These are phyloP conservation scores for Augochlorella aurata DNA, from an alignment of 2,888 invertebrate genomes.

Conservation along the genomic window DNA sequence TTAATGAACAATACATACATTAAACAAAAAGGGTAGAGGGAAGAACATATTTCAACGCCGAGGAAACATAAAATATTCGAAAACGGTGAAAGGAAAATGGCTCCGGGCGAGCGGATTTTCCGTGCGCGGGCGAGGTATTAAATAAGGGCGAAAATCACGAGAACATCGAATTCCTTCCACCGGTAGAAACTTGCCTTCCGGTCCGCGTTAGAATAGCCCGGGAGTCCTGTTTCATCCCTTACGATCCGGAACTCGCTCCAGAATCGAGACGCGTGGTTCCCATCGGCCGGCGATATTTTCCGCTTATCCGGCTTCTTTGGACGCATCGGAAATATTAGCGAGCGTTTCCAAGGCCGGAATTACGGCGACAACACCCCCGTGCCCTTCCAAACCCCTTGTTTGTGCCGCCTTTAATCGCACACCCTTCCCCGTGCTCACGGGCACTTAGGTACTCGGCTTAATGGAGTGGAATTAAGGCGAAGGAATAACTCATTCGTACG, in stretches of 20 bases:
- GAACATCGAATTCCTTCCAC: too few species aligned
- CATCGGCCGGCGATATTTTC: constrained; percentile 24
- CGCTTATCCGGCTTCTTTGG: constrained; percentile 17
- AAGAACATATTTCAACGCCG: too few species aligned
- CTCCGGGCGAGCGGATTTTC: too few species aligned
- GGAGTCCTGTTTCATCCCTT: too few species aligned
- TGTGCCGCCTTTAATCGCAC: constrained; percentile 61
- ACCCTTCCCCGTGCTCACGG: constrained; percentile 53
- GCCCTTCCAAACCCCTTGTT: constrained; percentile 38
- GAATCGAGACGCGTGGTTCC: background rate
- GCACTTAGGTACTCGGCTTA: constrained; percentile 65
- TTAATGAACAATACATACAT: too few species aligned
- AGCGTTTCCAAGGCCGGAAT: constrained; percentile 27
- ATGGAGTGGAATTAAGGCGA: constrained; percentile 68
- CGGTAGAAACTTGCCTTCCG: too few species aligned
- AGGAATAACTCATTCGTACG: constrained; percentile 70
- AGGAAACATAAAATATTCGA: too few species aligned
- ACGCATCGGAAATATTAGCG: constrained; percentile 29
- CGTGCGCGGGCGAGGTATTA: too few species aligned
- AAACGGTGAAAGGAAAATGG: too few species aligned
- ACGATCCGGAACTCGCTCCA: background rate
- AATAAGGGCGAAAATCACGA: too few species aligned
- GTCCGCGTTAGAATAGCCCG: too few species aligned
- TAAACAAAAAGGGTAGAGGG: too few species aligned
- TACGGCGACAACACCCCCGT: constrained; percentile 32